Evolutionary conservation across 2,797 vertebrate genomes (phyloP).

Genomic region (Lophotriccus pileatus): DNA sequence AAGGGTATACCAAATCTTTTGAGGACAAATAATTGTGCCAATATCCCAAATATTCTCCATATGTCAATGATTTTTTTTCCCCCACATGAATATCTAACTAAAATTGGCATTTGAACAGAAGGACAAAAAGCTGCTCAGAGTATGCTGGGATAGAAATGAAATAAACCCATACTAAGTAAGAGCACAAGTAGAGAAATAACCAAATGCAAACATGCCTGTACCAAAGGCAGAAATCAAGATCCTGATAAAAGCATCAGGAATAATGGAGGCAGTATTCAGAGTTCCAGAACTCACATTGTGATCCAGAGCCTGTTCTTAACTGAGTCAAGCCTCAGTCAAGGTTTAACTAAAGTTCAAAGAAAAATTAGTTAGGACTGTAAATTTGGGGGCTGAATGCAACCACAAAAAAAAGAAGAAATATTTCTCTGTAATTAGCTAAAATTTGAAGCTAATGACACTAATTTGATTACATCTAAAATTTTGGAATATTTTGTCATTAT

Average conservation of each 20-base stretch:
- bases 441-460: neutral
- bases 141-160: neutral
- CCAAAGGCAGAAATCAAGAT: neutral
- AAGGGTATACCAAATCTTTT: constrained; percentile 11
- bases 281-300: neutral
- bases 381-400: neutral
- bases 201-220: neutral
- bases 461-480: neutral
- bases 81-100: neutral
- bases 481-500: neutral
- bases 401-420: neutral
- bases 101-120: constrained; percentile 4
- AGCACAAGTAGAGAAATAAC: neutral
- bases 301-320: neutral
- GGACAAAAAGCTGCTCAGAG: neutral
- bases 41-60: constrained; percentile 4
- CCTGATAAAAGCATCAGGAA: neutral
- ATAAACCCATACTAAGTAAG: neutral
- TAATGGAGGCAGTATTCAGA: neutral
- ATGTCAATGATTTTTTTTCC: neutral
- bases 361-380: neutral
- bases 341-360: neutral
- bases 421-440: neutral
- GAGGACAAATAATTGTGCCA: neutral
- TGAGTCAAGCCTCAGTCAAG: neutral